Evolutionary conservation across 2,888 invertebrate genomes (phyloP), one percentile per base, ranked within the genome.

Genomic region (Tenthredo notha): DNA sequence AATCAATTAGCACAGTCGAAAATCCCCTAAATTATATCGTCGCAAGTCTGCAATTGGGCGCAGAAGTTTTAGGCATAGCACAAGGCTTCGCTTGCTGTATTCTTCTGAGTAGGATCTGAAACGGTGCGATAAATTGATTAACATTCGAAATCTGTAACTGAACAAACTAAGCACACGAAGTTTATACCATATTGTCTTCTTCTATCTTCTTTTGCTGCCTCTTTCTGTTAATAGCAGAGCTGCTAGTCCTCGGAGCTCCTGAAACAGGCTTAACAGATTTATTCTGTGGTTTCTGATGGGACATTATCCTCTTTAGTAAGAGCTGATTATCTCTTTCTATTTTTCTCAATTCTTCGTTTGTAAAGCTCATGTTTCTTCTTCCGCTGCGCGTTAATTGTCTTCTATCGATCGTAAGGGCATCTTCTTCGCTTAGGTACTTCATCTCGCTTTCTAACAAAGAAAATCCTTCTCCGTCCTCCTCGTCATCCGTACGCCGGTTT

Each of bases 141-240:
- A 50, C 33, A 25, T 21, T 65, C 67, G 0, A 72, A 18, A 58
- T 65, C 15, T 70, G 50, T 33, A 67, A 85, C 29, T 47, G 25
- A 7, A 33, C n/a, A 37, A 1, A 7, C 6, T n/a, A 61, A 50
- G 21, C 40, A n/a, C 3, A 12, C n/a, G 40, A n/a, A 21, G 40
- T 40, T 0, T 25, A 40, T 92, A 95, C 95, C 93, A 94, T 90
- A 89, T 95, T 95, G 86, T 95, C 95, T 86, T 92, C 91, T 86
- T 95, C 94, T 87, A 95, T 95, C 87, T 93, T 92, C 84, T 91
- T 92, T 86, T 95, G 95, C 33, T 94, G 92, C 86, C 91, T 93
- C 84, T 91, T 92, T 72, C 95, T 91, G 88, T 95, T 94, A 67
- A 95, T 93, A 18, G 94, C 94, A 50, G 95, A 94, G 47, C 92